Evolutionary conservation across 1,140 invertebrate genomes (phyloP), one percentile per base, ranked within the genome.

Genomic region (Rhagoletis pomonella): DNA sequence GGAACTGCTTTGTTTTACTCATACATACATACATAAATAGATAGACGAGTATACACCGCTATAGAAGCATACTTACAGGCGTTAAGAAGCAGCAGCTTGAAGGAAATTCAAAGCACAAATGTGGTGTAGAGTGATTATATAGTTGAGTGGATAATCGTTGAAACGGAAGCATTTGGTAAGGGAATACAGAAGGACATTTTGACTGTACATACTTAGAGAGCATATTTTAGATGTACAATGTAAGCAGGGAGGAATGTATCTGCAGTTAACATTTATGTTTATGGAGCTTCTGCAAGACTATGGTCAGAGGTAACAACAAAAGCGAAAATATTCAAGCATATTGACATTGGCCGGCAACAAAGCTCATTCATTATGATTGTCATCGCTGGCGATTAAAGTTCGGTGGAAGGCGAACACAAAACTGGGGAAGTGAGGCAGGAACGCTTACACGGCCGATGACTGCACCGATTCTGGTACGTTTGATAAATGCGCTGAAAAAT

Each of bases 71-170:
- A 55, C 73, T 81, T 81, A 50, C 64, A 55, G 42, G 47, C 47
- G 7, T 3, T 5, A 58, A 81, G 69, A 44, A 17, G 69, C 1
- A 17, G 64, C 6, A 50, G 73, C 5, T 12, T 29, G 47, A 58
- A 81, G 73, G 17, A 58, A 81, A n/a, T 55, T n/a, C 47, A 58
- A 81, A 81, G 44, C 42, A 81, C 73, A 81, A 81, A 81, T 81
- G 73, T 58, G 73, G 73, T 55, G 73, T 81, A 81, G 73, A 55
- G 73, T 81, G 73, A 81, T 81, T 81, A 81, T 17, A 55, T 81
- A 81, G 73, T 81, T 55, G 73, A 81, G 14, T 55, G 73, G 47
- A 81, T 50, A 81, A 81, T 44, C 47, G 6, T 55, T 81, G 47
- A 29, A 17, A 12, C 19, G 73, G 73, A 81, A 81, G 73, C 7